A percentile compares a stretch with the other conserved stretches of the same genome.
These are phyloP conservation scores for Penaeus chinensis DNA, from an alignment of 1,140 invertebrate genomes.

Conservation along the genomic window DNA sequence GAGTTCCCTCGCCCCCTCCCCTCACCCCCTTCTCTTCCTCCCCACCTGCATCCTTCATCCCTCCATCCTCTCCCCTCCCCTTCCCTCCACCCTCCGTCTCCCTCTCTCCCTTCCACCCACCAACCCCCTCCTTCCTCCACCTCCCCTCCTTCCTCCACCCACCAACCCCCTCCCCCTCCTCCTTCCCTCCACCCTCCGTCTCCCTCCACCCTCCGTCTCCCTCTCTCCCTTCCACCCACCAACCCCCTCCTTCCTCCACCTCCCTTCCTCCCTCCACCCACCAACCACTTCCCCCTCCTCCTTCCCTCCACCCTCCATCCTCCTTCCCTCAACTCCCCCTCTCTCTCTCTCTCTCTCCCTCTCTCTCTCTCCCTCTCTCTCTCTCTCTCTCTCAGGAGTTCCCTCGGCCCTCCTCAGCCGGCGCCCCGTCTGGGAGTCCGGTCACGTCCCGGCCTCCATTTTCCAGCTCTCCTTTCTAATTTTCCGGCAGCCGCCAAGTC, in stretches of 20 bases:
- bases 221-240: neutral
- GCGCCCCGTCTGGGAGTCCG: neutral
- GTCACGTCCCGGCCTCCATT: constrained; percentile 14
- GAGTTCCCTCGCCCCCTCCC: no score
- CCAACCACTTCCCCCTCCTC: neutral
- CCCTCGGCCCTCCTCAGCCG: neutral
- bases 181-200: no score
- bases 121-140: no score
- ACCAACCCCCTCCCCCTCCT: no score
- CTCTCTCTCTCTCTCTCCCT: neutral
- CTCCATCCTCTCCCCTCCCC: no score
- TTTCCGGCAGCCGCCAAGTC: constrained; percentile 26
- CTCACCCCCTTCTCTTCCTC: no score
- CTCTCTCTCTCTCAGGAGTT: neutral
- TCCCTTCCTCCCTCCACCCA: neutral
- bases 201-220: no score
- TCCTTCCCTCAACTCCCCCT: neutral
- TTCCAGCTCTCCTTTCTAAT: constrained; percentile 29
- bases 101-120: no score
- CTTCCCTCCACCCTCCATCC: neutral
- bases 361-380: neutral
- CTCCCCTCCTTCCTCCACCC: no score
- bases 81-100: no score
- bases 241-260: neutral
- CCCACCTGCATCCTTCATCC: no score